Base-by-base conservation (phyloP, 2,797 vertebrate genomes). In the Sebastiscus albofasciatus region DNA sequence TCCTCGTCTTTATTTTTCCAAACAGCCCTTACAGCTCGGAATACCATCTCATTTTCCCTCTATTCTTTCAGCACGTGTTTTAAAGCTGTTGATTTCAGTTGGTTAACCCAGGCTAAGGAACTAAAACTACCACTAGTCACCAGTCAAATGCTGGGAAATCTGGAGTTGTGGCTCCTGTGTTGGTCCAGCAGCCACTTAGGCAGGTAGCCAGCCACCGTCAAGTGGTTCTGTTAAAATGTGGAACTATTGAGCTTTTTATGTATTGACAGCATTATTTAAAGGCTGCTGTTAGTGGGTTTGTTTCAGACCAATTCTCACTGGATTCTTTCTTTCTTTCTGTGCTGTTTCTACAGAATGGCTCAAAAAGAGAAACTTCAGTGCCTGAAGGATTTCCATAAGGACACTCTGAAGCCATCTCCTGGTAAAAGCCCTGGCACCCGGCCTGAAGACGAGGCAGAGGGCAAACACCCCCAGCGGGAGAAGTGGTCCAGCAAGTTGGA, bases 401-500 rank as follows among this genome's bases (percentile, higher is more conserved):
- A 99, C 95, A 99, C 97, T 39, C 95, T 99, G 93, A 99, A 99
- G 91, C 98, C 98, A 0, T 99, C 98, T 2, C 98, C 98, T 0
- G 98, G 98, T 27, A 99, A 99, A 94, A 99, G 98, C 83, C 98
- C 98, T 0, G 98, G 98, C 58, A 98, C 98, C 0, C 94, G 98
- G 22, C 98, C 98, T 0, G 98, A 99, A 89, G 98, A 99, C 1
- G 98, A 99, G 92, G 98, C 98, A 0, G 98, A 99, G 77, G 98
- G 98, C 6, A 99, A 99, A 68, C 96, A 97, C 0, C 98, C 97
- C 0, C 98, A 98, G 93, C 89, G 98, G 67, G 98, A 99, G 96
- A 99, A 99, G 94, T 99, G 98, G 98, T 96, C 97, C 31, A 99
- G 97, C 96, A 99, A 98, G 95, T 96, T 99, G 85, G 98, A 99